Evolutionary conservation across 2,888 invertebrate genomes (phyloP).

Genomic region (Anaspis maculata): DNA sequence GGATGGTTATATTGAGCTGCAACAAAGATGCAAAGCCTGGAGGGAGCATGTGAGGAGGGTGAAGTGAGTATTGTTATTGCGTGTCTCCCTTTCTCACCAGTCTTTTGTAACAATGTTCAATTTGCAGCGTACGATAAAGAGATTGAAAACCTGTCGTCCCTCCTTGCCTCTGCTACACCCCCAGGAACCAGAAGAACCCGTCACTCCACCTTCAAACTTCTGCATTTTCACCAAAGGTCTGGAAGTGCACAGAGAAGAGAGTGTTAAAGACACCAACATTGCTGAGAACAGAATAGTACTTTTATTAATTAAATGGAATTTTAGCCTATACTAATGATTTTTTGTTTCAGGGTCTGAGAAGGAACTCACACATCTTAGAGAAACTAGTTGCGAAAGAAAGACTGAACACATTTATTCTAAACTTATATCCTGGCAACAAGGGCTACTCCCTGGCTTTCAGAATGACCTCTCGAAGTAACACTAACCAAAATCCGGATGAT

Average conservation of each 20-base stretch:
- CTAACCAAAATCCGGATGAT: slow-evolving; percentile 47
- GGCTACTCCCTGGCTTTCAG: slow-evolving; percentile 62
- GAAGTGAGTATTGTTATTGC: slow-evolving; percentile 45
- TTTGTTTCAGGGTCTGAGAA: slow-evolving; percentile 49
- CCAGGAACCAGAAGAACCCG: slow-evolving; percentile 27
- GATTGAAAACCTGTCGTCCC: slow-evolving; percentile 34
- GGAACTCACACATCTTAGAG: slow-evolving; percentile 68
- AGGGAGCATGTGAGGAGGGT: slow-evolving; percentile 58
- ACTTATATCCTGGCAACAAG: slow-evolving; percentile 86
- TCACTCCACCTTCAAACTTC: slow-evolving; percentile 27
- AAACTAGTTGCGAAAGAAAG: slow-evolving; percentile 78
- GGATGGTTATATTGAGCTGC: slow-evolving; percentile 41
- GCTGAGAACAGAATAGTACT: too few relatives aligned
- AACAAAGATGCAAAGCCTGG: slow-evolving; percentile 58
- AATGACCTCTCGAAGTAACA: slow-evolving; percentile 27
- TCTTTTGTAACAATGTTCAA: slow-evolving; percentile 31
- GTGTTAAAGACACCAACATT: slow-evolving; percentile 17
- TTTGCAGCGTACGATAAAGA: slow-evolving; percentile 37
- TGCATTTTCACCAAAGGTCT: slow-evolving; percentile 41
- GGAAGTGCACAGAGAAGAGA: slow-evolving; percentile 39
- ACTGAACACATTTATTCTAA: slow-evolving; percentile 82
- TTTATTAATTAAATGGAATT: too few relatives aligned
- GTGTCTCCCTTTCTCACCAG: slow-evolving; percentile 5
- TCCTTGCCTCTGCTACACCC: slow-evolving; percentile 35
- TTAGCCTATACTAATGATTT: too few relatives aligned